Evolutionary conservation across 2,888 invertebrate species (phyloP), one percentile per base, ranked within the genome.

Genomic region (Adelognathus sp.): DNA sequence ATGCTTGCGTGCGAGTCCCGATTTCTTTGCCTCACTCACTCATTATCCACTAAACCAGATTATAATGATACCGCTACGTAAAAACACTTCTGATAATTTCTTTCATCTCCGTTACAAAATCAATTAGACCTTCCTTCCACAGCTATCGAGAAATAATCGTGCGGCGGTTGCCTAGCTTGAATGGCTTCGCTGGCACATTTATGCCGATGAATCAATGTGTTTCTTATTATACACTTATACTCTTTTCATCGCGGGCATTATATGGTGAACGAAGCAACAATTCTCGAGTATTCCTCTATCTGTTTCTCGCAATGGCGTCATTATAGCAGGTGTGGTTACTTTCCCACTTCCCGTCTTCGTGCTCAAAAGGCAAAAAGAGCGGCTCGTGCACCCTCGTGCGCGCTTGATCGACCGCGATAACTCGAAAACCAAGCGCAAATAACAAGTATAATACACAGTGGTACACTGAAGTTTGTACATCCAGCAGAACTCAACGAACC

Each of bases 401-500:
- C 54, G 44, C 52, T 52, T 63, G 39, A 72, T 72, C 52, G 63
- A 63, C 36, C 41, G 29, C 52, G 39, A 61, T 18, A 50, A 41
- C 27, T 24, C 27, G 18, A 29, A 24, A 33, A 14, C 16, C 33
- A 29, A 44, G 24, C 11, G 56, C n/a, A 44, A 7, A 21, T 39
- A 9, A 36, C 18, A 39, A 7, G 14, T 27, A 18, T 36, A n/a
- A 24, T 36, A 14, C 21, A n/a, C n/a, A 50, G 21, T 33, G 36
- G 21, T 21, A 3, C 14, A 41, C 11, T 54, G 16, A 46, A 18
- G 41, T 60, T 27, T 52, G 31, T 58, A 58, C 56, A 71, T 60
- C 54, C 72, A 56, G 56, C 24, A 33, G 36, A 54, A 70, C 74
- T 70, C 73, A 78, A 64, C 74, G 74, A 75, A 79, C 66, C 70